Conservation (phyloP, 1,140 invertebrate species). For the Mycetomoellerius zeteki region DNA sequence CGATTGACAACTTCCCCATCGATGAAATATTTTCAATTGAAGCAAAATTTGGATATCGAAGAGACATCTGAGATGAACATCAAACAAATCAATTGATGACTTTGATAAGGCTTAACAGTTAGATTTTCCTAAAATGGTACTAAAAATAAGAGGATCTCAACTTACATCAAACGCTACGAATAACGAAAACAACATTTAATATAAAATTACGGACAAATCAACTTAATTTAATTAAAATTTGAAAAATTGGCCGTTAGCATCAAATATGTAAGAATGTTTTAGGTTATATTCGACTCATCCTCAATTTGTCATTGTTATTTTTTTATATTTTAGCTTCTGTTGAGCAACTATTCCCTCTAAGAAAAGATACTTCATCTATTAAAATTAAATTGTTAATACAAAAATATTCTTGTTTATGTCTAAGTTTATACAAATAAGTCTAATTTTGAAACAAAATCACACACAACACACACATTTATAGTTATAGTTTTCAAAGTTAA, state of each 20-base stretch:
- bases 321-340: background rate
- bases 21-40: constrained; percentile 48
- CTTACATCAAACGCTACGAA: background rate
- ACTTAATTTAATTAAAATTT: background rate
- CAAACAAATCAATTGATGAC: constrained; percentile 14
- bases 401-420: background rate
- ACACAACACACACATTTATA: too few species aligned
- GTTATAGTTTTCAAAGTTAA: background rate
- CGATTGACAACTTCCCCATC: constrained; percentile 33
- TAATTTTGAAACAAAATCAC: background rate
- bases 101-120: background rate
- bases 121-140: background rate
- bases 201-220: background rate
- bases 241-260: background rate
- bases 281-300: background rate
- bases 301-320: background rate
- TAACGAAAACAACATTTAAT: background rate
- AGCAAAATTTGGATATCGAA: constrained; percentile 3
- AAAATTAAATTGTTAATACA: background rate
- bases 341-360: background rate
- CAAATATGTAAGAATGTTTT: background rate
- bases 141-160: background rate
- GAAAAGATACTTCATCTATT: background rate
- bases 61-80: constrained; percentile 14
- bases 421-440: background rate